Percentiles rank a stretch among this genome's conserved stretches.
Evolutionary conservation across 2,888 invertebrate genomes (phyloP).

Genomic region (Mactromeris polynyma): DNA sequence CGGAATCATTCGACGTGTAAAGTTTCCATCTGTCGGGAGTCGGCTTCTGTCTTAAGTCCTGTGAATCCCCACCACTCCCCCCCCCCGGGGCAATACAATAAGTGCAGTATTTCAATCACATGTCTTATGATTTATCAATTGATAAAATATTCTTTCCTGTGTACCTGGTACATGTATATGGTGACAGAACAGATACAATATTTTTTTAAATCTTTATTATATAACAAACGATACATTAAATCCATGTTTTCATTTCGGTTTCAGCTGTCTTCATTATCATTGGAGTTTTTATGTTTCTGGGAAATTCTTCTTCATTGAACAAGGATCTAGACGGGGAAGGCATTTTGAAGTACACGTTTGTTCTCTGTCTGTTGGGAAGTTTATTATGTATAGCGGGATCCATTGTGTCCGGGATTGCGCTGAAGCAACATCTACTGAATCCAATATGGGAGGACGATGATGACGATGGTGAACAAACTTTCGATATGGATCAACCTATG

Average conservation of each 20-base stretch:
- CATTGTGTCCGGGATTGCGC: slow-evolving; percentile 52
- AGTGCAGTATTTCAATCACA: too few relatives aligned
- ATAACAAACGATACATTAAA: too few relatives aligned
- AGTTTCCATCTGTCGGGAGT: too few relatives aligned
- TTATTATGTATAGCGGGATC: slow-evolving; percentile 53
- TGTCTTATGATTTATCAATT: too few relatives aligned
- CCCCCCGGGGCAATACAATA: too few relatives aligned
- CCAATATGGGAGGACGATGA: slow-evolving; percentile 61
- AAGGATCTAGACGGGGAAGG: slow-evolving; percentile 42
- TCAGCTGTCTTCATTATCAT: slow-evolving; percentile 60
- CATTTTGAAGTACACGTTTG: slow-evolving; percentile 48
- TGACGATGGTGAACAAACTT: not conserved
- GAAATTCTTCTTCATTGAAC: slow-evolving; percentile 48
- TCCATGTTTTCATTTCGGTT: slow-evolving; percentile 10
- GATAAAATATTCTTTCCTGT: too few relatives aligned
- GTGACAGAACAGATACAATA: too few relatives aligned
- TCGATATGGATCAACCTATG: not conserved
- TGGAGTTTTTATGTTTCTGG: slow-evolving; percentile 62
- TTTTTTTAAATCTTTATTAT: too few relatives aligned
- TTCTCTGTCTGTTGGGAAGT: slow-evolving; percentile 46
- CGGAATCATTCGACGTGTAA: too few relatives aligned
- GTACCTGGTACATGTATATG: too few relatives aligned
- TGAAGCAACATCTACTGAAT: slow-evolving; percentile 62
- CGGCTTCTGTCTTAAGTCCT: too few relatives aligned
- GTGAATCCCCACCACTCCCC: too few relatives aligned